These are phyloP conservation scores for Astreopora myriophthalma DNA, from an alignment of 64 coral and sea anemone species.

Conservation along the genomic window DNA sequence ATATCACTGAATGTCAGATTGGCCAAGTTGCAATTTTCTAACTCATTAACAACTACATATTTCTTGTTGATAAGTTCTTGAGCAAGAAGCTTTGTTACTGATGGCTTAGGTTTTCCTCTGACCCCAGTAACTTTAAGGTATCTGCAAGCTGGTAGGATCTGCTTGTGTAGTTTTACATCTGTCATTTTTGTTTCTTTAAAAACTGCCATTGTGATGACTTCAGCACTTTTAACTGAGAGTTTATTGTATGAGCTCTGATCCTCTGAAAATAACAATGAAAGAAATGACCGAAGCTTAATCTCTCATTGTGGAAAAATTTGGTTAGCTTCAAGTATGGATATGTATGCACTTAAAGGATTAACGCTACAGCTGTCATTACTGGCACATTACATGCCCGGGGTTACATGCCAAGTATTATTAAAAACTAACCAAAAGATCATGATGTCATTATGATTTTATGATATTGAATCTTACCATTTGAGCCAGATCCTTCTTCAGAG, in stretches of 20 bases:
- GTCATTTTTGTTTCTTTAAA: neutral
- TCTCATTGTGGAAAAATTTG: neutral
- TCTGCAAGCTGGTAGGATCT: neutral
- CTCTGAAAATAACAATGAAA: neutral
- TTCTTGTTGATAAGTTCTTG: constrained; percentile 4
- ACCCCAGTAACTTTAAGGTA: constrained; percentile 6
- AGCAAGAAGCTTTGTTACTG: constrained; percentile 5
- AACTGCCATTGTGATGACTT: neutral
- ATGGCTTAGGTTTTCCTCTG: constrained; percentile 22
- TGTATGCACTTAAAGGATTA: neutral
- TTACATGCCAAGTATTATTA: neutral
- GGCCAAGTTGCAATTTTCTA: neutral
- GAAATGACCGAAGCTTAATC: neutral
- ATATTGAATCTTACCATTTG: neutral
- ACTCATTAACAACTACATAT: constrained; percentile 1
- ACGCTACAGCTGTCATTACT: too few species aligned
- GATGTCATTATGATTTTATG: neutral
- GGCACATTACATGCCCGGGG: neutral
- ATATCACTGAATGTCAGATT: constrained; percentile 2
- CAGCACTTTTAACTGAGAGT: neutral
- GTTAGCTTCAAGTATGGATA: neutral
- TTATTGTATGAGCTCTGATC: neutral
- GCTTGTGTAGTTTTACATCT: constrained; percentile 21
- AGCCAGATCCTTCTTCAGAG: neutral
- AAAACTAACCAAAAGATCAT: neutral